Evolutionary conservation across 2,888 invertebrate genomes (phyloP).

Genomic region (Carpatolechia fugitivella): DNA sequence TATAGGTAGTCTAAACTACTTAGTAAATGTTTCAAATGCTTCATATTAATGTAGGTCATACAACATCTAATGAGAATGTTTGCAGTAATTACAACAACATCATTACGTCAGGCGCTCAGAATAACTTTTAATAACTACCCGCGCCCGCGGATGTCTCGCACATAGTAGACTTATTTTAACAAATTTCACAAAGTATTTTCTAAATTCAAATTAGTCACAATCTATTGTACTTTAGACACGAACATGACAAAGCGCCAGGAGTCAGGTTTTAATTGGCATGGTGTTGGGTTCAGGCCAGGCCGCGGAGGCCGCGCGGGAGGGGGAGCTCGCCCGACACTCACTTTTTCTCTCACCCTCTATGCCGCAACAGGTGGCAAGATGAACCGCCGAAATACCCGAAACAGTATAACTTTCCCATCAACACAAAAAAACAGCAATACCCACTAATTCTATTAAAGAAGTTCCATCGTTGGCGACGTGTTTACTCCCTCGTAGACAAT

Average conservation of each 20-base stretch:
- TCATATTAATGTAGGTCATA: background rate
- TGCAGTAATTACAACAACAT: conserved; percentile 4
- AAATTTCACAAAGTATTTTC: conserved; percentile 1
- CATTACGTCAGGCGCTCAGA: background rate
- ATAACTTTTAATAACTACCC: conserved; percentile 9
- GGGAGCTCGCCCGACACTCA: conserved; percentile 42
- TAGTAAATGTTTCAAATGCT: too few species aligned
- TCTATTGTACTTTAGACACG: conserved; percentile 10
- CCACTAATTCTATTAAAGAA: conserved; percentile 7
- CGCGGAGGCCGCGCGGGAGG: conserved; percentile 19
- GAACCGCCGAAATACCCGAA: conserved; percentile 46
- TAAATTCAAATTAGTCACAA: conserved; percentile 8
- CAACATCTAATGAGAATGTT: background rate
- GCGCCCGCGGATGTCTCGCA: background rate
- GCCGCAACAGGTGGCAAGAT: conserved; percentile 63
- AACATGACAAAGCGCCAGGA: conserved; percentile 53
- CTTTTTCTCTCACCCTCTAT: conserved; percentile 62
- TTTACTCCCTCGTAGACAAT: conserved; percentile 35
- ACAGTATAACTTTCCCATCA: conserved; percentile 32
- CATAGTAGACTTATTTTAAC: background rate
- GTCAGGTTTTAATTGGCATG: conserved; percentile 67
- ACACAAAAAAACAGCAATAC: conserved; percentile 19
- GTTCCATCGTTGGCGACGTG: conserved; percentile 28
- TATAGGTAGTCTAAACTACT: too few species aligned
- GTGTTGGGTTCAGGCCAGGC: conserved; percentile 45